Base-by-base conservation (phyloP, 2,797 vertebrate species). In the Xyrichtys novacula region DNA sequence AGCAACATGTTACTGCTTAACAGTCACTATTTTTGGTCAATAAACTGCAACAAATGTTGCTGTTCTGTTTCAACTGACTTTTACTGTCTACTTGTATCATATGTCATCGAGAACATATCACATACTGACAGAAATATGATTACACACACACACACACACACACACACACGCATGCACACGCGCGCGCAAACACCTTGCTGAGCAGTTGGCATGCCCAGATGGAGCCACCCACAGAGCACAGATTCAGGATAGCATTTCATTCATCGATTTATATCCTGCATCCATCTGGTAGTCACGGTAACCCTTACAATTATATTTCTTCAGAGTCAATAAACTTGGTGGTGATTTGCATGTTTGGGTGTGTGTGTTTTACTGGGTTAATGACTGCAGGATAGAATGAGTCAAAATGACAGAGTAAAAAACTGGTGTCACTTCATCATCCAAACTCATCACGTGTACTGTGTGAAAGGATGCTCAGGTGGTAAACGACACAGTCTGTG, bases 161-260 rank as follows among this genome's bases (percentile, higher is more conserved):
- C 31, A 64, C 32, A 31, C 19, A 53, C 26, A 63, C 26, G 65
- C 44, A 59, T 36, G 58, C 23, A 31, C 42, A 52, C 23, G 61
- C 44, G 50, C 32, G 66, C 31, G 65, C 61, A 68, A 54, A 59
- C 22, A 7, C 44, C 5, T 5, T 44, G 61, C 31, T 49, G 65
- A 88, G 62, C 85, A 89, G 84, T 85, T 90, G 83, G 81, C 59
- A 62, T 88, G 65, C 31, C 81, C 85, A 90, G 80, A 87, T 88
- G 85, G 86, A 84, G 80, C 81, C 90, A 87, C 89, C 87, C 88
- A 91, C 88, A 72, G 59, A 71, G 81, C 57, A 70, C 49, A 63
- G 73, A 73, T 50, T 66, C 49, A 50, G 68, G 62, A 58, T 83
- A 70, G 62, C 36, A 69, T 86, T 87, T 85, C 77, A 88, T 86